These are phyloP conservation scores for Carettochelys insculpta DNA, from an alignment of 2,113 vertebrate species.

Conservation along the genomic window DNA sequence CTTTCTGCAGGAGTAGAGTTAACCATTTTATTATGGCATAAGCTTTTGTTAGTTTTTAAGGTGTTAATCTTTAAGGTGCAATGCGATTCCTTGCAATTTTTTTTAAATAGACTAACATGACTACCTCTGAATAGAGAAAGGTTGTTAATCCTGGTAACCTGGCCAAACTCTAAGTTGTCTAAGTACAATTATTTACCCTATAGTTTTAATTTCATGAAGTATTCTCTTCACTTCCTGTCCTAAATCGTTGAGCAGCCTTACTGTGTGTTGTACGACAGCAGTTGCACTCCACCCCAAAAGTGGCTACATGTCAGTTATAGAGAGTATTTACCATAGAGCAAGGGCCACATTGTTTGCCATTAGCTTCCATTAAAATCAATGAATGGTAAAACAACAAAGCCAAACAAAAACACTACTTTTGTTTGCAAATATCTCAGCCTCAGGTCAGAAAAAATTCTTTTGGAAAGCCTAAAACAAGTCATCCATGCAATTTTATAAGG, in stretches of 20 bases:
- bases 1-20: constrained; percentile 21
- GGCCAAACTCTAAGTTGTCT: constrained; percentile 23
- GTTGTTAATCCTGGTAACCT: constrained; percentile 38
- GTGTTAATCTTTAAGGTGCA: too few species aligned
- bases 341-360: background rate
- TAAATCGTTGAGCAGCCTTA: background rate
- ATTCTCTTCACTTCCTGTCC: constrained; percentile 57
- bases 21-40: too few species aligned
- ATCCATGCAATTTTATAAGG: background rate
- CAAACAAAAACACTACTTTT: background rate
- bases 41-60: too few species aligned
- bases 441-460: background rate
- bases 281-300: background rate
- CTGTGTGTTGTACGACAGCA: background rate
- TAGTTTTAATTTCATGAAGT: constrained; percentile 31
- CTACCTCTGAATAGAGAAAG: too few species aligned
- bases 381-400: background rate
- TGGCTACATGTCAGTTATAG: background rate
- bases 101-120: too few species aligned
- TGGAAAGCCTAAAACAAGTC: background rate
- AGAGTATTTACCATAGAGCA: background rate
- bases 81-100: too few species aligned
- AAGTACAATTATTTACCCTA: constrained; percentile 49
- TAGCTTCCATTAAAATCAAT: background rate
- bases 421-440: background rate